Evolutionary conservation across 2,888 invertebrate species (phyloP).

Genomic region (Parthenolecanium corni): DNA sequence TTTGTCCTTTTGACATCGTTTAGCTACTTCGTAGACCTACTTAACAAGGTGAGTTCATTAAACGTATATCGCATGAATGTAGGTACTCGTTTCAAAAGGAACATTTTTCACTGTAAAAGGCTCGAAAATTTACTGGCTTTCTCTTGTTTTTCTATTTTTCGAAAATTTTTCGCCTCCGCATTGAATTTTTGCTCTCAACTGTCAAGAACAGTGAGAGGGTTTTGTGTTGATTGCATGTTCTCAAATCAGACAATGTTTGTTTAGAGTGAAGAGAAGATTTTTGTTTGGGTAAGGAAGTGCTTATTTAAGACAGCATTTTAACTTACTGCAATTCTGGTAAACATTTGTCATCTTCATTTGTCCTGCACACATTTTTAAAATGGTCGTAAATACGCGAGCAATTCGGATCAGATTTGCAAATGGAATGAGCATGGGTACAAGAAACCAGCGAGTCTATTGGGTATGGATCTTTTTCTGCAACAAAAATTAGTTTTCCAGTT

Average conservation of each 20-base stretch:
- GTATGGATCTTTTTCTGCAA: slow-evolving; percentile 74
- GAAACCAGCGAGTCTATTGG: slow-evolving; percentile 79
- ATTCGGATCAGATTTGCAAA: slow-evolving; percentile 44
- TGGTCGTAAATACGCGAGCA: slow-evolving; percentile 28
- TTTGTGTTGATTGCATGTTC: too few species aligned
- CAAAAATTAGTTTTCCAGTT: too few species aligned
- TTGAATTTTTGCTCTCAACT: neutral
- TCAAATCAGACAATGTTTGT: too few species aligned
- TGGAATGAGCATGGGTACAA: slow-evolving; percentile 76
- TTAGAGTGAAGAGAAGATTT: too few species aligned
- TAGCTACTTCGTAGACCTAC: too few species aligned
- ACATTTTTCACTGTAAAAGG: too few species aligned
- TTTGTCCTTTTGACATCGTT: too few species aligned
- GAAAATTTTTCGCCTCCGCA: neutral
- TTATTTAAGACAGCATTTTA: slow-evolving; percentile 1
- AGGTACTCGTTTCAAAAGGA: too few species aligned
- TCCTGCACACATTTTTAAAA: slow-evolving; percentile 28
- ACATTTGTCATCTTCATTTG: slow-evolving; percentile 26
- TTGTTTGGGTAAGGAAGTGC: neutral
- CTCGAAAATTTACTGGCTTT: too few species aligned
- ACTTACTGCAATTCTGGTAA: slow-evolving; percentile 30
- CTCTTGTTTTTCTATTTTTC: too few species aligned
- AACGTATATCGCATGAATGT: too few species aligned
- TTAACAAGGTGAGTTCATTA: too few species aligned
- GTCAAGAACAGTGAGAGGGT: neutral